These are phyloP conservation scores for Glossosoma conforme DNA, from an alignment of 1,140 invertebrate genomes.

Conservation along the genomic window DNA sequence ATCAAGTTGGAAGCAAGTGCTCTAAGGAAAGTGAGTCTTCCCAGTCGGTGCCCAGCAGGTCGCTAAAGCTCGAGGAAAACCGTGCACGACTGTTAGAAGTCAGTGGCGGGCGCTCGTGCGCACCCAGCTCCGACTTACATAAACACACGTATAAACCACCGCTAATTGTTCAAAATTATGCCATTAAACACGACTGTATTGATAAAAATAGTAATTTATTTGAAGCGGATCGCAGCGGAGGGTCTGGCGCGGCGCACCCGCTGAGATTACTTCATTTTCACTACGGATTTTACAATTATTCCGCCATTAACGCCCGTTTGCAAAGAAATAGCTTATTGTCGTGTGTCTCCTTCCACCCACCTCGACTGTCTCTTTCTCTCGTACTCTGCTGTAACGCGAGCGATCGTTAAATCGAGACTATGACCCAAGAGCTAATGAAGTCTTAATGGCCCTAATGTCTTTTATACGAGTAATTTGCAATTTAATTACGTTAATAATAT, in stretches of 20 bases:
- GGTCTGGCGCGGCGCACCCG: slow-evolving; percentile 12
- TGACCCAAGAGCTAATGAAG: too few relatives aligned
- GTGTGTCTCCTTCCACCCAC: background rate
- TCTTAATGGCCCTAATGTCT: too few relatives aligned
- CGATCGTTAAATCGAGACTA: too few relatives aligned
- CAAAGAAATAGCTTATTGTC: background rate
- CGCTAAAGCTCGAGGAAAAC: too few relatives aligned
- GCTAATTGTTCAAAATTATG: slow-evolving; percentile 26
- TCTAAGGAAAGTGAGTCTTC: too few relatives aligned
- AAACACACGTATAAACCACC: background rate
- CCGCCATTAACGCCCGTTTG: background rate
- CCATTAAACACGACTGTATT: slow-evolving; percentile 16
- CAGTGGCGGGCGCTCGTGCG: background rate
- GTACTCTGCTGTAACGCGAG: background rate
- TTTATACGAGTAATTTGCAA: too few relatives aligned
- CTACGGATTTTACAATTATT: slow-evolving; percentile 3
- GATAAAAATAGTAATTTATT: slow-evolving; percentile 21
- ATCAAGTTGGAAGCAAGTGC: too few relatives aligned
- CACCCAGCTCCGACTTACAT: slow-evolving; percentile 3
- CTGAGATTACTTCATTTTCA: slow-evolving; percentile 18
- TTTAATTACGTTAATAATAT: too few relatives aligned
- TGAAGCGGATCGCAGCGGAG: slow-evolving; percentile 14
- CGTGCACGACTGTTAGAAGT: too few relatives aligned
- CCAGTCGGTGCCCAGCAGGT: background rate
- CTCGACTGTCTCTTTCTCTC: background rate